Percentiles rank a stretch among this genome's conserved stretches.
Conservation (phyloP, 2,797 vertebrate species). For the Delichon dasypus region DNA sequence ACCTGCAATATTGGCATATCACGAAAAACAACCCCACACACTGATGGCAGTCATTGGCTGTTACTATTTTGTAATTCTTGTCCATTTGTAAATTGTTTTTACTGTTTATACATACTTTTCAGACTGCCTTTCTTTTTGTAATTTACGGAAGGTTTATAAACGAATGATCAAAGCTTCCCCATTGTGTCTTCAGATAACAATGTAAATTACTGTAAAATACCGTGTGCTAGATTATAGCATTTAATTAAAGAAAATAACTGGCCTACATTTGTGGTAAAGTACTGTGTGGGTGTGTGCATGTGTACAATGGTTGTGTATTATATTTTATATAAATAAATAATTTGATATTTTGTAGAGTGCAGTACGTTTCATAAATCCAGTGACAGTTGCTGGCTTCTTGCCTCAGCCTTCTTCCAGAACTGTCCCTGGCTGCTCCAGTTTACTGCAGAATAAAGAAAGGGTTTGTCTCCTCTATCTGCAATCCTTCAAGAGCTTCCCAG, state of each 20-base stretch:
- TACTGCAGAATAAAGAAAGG: neutral
- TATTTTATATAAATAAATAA: slow-evolving; percentile 94
- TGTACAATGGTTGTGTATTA: slow-evolving; percentile 83
- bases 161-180: slow-evolving; percentile 88
- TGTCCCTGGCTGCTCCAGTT: fast-evolving
- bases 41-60: slow-evolving; percentile 73
- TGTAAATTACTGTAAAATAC: slow-evolving; percentile 87
- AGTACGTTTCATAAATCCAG: neutral
- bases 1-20: slow-evolving; percentile 17
- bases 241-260: slow-evolving; percentile 80
- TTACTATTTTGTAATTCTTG: slow-evolving; percentile 94
- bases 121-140: slow-evolving; percentile 99
- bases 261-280: slow-evolving; percentile 89
- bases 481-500: neutral
- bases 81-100: slow-evolving; percentile 99
- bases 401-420: neutral
- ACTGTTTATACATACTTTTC: slow-evolving; percentile 99
- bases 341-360: slow-evolving; percentile 94
- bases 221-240: slow-evolving; percentile 89
- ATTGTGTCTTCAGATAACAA: slow-evolving; percentile 90
- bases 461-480: neutral
- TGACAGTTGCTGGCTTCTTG: neutral
- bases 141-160: slow-evolving; percentile 93
- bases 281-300: slow-evolving; percentile 95
- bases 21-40: neutral